A percentile compares a stretch with the other conserved stretches of the same genome.
phyloP scores from a whole-genome alignment of 2,113 vertebrate genomes.

The Apistogramma diplotaenia region DNA sequence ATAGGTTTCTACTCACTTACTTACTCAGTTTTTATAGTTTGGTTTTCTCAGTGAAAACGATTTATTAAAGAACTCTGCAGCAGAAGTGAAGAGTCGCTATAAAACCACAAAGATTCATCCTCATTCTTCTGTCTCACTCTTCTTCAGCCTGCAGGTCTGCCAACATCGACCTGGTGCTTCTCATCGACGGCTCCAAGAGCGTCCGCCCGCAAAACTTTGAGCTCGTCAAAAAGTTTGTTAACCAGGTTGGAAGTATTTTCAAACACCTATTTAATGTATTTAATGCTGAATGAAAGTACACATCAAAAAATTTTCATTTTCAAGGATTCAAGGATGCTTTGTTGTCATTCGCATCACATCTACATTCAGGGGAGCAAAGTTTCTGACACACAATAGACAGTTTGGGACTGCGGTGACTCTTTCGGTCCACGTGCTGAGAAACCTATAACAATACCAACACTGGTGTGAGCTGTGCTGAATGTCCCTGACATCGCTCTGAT shows the following conservation, averaged over 20 bases:
- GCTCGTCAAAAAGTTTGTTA: conserved; percentile 97
- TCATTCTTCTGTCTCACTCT: neutral
- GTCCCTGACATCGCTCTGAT: too few relatives aligned
- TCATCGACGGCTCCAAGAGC: conserved; percentile 96
- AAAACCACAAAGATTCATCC: too few relatives aligned
- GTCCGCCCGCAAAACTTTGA: conserved; percentile 96
- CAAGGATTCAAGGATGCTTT: too few relatives aligned
- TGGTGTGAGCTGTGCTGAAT: neutral
- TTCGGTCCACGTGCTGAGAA: neutral
- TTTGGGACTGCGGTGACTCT: too few relatives aligned
- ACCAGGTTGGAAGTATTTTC: conserved; percentile 68
- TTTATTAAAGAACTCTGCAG: fast-evolving
- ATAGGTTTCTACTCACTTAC: neutral
- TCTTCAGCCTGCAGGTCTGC: conserved; percentile 85
- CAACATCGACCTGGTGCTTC: conserved; percentile 89
- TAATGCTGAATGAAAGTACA: neutral
- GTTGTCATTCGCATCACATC: too few relatives aligned
- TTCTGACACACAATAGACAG: too few relatives aligned
- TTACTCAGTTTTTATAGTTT: neutral
- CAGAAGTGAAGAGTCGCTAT: neutral
- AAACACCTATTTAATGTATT: neutral
- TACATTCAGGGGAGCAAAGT: too few relatives aligned
- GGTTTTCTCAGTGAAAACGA: neutral
- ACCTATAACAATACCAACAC: neutral
- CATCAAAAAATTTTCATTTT: too few relatives aligned